Conservation (phyloP, 2,888 invertebrate species). For the Xestobium rufovillosum region DNA sequence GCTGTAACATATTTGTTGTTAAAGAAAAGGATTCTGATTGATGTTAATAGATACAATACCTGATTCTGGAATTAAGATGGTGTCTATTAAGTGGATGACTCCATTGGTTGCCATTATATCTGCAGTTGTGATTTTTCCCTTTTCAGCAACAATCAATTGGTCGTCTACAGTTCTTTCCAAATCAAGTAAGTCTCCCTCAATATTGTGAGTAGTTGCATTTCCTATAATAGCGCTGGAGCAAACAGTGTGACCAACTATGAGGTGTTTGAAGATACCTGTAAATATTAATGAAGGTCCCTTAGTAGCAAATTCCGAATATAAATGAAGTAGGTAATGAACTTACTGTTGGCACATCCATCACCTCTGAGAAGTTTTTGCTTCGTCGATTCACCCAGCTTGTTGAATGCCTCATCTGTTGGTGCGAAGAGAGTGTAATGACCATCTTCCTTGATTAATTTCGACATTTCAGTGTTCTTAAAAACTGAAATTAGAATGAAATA, state of each 20-base stretch:
- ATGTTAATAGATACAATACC: no score
- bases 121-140: conserved; percentile 49
- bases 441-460: conserved; percentile 46
- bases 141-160: conserved; percentile 51
- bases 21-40: no score
- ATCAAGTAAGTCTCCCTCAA: conserved; percentile 45
- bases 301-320: no score
- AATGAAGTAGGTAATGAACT: no score
- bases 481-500: conserved; percentile 45
- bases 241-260: conserved; percentile 59
- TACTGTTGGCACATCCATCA: conserved; percentile 53
- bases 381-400: conserved; percentile 48
- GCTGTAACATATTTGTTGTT: no score
- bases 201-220: conserved; percentile 46
- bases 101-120: conserved; percentile 66
- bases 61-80: conserved; percentile 56
- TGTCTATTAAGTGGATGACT: conserved; percentile 62
- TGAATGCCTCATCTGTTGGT: conserved; percentile 60
- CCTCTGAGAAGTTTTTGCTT: conserved; percentile 49
- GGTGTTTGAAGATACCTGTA: conserved; percentile 60
- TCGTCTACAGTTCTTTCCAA: conserved; percentile 46
- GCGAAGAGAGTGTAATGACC: conserved; percentile 59
- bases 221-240: conserved; percentile 56
- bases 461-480: conserved; percentile 51
- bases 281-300: no score